Evolutionary conservation across 2,888 invertebrate genomes (phyloP).

Genomic region (Lacanobia wlatinum): DNA sequence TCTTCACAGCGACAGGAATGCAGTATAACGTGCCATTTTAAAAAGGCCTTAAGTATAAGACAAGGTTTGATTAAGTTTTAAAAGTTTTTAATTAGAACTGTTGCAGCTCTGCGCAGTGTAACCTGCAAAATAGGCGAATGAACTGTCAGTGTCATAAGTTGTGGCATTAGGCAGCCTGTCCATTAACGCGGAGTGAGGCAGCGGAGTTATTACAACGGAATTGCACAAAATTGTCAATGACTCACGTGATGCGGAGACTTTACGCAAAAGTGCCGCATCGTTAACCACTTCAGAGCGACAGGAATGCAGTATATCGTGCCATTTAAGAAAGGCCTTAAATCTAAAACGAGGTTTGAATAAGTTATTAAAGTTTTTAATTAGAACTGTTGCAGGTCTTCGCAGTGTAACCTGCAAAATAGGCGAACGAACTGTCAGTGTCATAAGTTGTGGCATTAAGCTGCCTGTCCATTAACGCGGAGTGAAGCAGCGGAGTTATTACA

Average conservation of each 20-base stretch:
- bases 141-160: no score
- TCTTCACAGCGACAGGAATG: slow-evolving; percentile 66
- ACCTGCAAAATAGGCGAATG: no score
- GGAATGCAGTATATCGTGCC: slow-evolving; percentile 57
- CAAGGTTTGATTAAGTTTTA: not conserved
- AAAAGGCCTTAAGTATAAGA: not conserved
- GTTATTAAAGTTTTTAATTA: not conserved
- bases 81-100: not conserved
- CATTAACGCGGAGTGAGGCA: no score
- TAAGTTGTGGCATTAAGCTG: no score
- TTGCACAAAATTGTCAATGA: no score
- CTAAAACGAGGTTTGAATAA: not conserved
- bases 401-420: not conserved
- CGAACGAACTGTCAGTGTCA: no score
- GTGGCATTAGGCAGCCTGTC: no score
- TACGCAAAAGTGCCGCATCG: slow-evolving; percentile 70
- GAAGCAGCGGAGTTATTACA: no score
- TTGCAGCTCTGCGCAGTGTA: not conserved
- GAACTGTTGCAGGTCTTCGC: not conserved
- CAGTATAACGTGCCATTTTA: slow-evolving; percentile 12
- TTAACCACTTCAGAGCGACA: slow-evolving; percentile 64
- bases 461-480: no score
- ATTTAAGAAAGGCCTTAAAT: not conserved
- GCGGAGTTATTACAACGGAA: no score
- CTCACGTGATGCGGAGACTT: no score